Evolutionary conservation across 2,888 invertebrate genomes (phyloP).

Genomic region (Eumerus sabulonum): DNA sequence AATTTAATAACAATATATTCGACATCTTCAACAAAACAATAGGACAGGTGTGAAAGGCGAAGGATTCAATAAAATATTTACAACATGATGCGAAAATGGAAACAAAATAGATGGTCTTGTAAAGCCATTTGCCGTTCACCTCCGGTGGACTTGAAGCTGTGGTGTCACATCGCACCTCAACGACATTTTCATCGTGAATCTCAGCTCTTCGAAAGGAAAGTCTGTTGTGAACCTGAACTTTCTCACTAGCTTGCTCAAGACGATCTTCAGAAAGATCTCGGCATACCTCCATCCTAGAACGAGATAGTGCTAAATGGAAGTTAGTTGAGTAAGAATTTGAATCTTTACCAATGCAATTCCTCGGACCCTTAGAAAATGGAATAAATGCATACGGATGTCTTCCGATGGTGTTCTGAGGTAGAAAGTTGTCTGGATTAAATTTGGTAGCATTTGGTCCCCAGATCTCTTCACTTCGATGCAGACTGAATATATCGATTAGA

Average conservation of each 20-base stretch:
- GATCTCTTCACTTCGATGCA: slow-evolving; percentile 71
- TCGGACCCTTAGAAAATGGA: slow-evolving; percentile 72
- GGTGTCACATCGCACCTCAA: slow-evolving; percentile 70
- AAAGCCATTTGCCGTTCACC: slow-evolving; percentile 13
- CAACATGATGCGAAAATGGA: too few relatives aligned
- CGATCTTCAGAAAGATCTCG: slow-evolving; percentile 70
- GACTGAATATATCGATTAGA: slow-evolving; percentile 70
- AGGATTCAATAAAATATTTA: too few relatives aligned
- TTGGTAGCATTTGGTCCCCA: slow-evolving; percentile 71
- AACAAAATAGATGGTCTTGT: background rate
- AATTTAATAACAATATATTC: too few relatives aligned
- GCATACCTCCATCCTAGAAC: slow-evolving; percentile 72
- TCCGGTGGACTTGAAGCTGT: slow-evolving; percentile 56
- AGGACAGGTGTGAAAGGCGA: too few relatives aligned
- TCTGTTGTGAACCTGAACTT: slow-evolving; percentile 70
- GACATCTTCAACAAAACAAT: too few relatives aligned
- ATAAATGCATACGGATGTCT: slow-evolving; percentile 72
- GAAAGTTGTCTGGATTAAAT: slow-evolving; percentile 73
- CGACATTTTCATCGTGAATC: slow-evolving; percentile 70
- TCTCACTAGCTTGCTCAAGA: slow-evolving; percentile 67
- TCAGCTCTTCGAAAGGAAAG: slow-evolving; percentile 69
- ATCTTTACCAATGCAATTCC: slow-evolving; percentile 71
- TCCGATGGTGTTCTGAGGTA: slow-evolving; percentile 69
- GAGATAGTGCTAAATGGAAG: background rate
- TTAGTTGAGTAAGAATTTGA: background rate